phyloP scores from a whole-genome alignment of 2,113 vertebrate species.

The Lynx canadensis region DNA sequence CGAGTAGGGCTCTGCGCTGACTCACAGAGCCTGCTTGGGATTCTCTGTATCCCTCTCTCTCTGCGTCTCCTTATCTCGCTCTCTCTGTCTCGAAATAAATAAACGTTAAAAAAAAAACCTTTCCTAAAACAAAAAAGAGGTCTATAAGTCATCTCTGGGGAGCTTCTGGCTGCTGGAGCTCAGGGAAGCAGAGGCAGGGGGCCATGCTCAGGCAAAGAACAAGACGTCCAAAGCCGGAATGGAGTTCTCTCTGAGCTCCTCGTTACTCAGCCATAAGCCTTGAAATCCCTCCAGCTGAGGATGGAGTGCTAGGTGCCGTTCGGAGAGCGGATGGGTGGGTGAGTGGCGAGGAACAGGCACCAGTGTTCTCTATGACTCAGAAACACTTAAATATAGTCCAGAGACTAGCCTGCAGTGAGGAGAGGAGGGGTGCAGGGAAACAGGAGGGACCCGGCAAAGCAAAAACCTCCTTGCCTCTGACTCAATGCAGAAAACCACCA shows the following conservation, averaged over 20 bases:
- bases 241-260: background rate
- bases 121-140: too few species aligned
- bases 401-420: background rate
- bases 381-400: background rate
- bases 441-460: background rate
- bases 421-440: background rate
- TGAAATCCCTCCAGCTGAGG: background rate
- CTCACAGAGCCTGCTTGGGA: too few species aligned
- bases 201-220: background rate
- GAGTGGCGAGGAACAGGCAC: background rate
- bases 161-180: background rate
- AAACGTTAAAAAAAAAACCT: too few species aligned
- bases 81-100: too few species aligned
- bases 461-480: background rate
- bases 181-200: background rate
- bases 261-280: background rate
- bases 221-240: background rate
- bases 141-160: background rate
- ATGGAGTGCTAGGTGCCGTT: background rate
- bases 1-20: too few species aligned
- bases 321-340: background rate
- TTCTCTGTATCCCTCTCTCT: too few species aligned
- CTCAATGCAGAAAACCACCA: background rate
- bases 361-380: background rate
- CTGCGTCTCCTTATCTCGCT: too few species aligned